phyloP scores from a whole-genome alignment of 2,797 vertebrate species.

The Ficedula albicollis region DNA sequence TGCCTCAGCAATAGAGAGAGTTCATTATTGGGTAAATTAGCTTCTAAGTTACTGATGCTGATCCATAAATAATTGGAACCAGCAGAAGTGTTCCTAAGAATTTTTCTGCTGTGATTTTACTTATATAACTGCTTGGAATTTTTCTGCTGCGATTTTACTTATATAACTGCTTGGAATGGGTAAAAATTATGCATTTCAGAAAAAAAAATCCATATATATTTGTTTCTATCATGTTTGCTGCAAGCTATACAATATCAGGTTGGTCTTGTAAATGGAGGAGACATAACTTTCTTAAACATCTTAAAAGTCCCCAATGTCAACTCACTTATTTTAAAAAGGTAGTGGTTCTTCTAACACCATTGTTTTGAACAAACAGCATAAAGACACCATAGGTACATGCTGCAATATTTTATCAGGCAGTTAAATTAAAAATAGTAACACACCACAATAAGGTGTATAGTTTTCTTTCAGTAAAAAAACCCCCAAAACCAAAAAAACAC shows the following conservation, averaged over 20 bases:
- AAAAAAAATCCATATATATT: not conserved
- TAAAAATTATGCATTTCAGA: not conserved
- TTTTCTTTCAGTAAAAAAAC: not conserved
- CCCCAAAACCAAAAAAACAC: not conserved
- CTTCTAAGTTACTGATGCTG: conserved; percentile 61
- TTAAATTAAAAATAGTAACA: not conserved
- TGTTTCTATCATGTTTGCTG: not conserved
- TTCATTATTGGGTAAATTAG: conserved; percentile 73
- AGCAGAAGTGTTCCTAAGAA: conserved; percentile 9
- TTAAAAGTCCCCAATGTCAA: not conserved
- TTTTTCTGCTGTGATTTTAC: conserved; percentile 53
- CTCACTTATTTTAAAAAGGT: not conserved
- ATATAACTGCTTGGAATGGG: conserved; percentile 6
- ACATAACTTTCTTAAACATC: not conserved
- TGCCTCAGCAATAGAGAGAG: conserved; percentile 50
- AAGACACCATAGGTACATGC: not conserved
- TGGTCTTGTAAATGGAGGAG: not conserved
- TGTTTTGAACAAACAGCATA: not conserved
- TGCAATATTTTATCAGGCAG: not conserved
- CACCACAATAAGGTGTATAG: not conserved
- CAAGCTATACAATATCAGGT: not conserved
- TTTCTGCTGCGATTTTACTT: conserved; percentile 50
- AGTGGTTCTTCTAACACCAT: not conserved
- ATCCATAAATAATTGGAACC: conserved; percentile 60
- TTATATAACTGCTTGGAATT: conserved; percentile 25